Evolutionary conservation across 2,888 invertebrate species (phyloP), one percentile per base, ranked within the genome.

Genomic region (Drosophila infuscata): DNA sequence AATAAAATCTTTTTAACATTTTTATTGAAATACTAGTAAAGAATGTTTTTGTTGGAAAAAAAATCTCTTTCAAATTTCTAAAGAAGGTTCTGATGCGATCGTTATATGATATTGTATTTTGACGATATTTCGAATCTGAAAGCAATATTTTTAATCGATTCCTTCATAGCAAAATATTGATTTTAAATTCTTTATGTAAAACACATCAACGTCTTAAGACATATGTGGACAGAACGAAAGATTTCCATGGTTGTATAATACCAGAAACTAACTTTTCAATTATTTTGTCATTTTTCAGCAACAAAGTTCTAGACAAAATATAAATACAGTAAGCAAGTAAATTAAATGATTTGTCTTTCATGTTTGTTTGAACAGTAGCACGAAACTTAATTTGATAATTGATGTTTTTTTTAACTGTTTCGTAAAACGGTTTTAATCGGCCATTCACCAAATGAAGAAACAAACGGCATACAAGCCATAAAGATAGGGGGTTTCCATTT

Each of bases 341-440:
- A n/a, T 8, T 4, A 9, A 41, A n/a, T 9, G n/a, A 2, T n/a
- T n/a, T 11, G 4, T 4, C 0, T 2, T 2, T 20, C n/a, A 3
- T 43, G 5, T 33, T 56, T 25, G 2, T 11, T 20, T 29, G 7
- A 25, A 20, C 5, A 20, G 49, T 51, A 20, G 15, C 36, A 53
- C 12, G 9, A 20, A 20, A 15, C 20, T 36, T 17, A 12, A 57
- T 33, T 67, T 49, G 38, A 15, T 57, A 38, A 65, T 64, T 65
- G 29, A 30, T n/a, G 5, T 36, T 3, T 6, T 6, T 6, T 46
- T 0, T 17, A 66, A 15, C 17, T 17, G 25, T 53, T 64, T 52
- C 25, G 17, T 11, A 9, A 51, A 33, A 5, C 25, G n/a, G 25
- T 12, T 35, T 54, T 8, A 20, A 20, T 57, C n/a, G 30, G 2